Conservation (phyloP, 2,888 invertebrate species). For the Chesias legatella region DNA sequence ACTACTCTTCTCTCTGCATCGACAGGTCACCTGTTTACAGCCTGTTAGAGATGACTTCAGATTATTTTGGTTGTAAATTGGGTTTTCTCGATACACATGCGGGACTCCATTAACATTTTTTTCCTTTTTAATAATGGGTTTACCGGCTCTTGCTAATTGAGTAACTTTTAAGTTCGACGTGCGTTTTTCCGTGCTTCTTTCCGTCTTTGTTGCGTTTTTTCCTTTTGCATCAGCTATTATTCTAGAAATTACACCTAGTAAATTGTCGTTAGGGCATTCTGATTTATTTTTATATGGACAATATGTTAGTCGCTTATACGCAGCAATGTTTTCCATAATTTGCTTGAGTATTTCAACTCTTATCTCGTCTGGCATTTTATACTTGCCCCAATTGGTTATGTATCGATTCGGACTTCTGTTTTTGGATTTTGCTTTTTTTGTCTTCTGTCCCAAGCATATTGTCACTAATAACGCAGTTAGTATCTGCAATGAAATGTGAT, state of each 20-base stretch:
- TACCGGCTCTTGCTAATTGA: no score
- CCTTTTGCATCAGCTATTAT: conserved; percentile 3
- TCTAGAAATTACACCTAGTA: not conserved
- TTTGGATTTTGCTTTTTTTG: not conserved
- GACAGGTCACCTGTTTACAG: not conserved
- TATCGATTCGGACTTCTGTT: conserved; percentile 9
- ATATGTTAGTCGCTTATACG: conserved; percentile 24
- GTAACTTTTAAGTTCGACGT: no score
- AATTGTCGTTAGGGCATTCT: conserved; percentile 2
- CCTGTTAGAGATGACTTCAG: not conserved
- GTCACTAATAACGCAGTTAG: conserved; percentile 7
- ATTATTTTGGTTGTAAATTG: not conserved
- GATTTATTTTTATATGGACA: conserved; percentile 32
- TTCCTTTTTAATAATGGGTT: no score
- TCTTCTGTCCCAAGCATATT: conserved; percentile 3
- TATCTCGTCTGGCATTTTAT: conserved; percentile 29
- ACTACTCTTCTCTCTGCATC: not conserved
- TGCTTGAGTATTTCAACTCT: conserved; percentile 18
- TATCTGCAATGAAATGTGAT: conserved; percentile 10
- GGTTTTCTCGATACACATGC: no score
- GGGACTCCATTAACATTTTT: no score
- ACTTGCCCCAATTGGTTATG: conserved; percentile 35
- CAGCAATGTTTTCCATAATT: conserved; percentile 27
- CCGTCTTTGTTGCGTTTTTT: not conserved
- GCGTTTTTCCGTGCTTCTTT: no score